These are phyloP conservation scores for Drosophila rellima DNA, from an alignment of 2,888 invertebrate genomes.

Conservation along the genomic window DNA sequence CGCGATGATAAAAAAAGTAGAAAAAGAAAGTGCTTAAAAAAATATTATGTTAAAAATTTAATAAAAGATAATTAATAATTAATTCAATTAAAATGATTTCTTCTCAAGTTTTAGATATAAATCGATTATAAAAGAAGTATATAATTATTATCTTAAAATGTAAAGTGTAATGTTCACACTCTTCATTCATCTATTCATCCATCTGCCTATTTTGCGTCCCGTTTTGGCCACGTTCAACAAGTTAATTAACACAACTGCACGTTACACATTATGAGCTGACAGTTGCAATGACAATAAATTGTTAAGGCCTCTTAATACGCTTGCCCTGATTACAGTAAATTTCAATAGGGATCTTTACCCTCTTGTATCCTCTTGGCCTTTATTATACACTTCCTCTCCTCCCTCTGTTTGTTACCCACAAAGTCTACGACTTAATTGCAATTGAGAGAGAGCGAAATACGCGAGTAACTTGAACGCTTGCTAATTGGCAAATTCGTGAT, in stretches of 20 bases:
- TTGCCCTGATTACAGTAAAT: constrained; percentile 56
- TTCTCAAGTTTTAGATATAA: no score
- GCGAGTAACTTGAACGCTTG: constrained; percentile 45
- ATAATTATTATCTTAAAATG: no score
- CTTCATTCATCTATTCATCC: not conserved
- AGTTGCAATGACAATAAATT: constrained; percentile 57
- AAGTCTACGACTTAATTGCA: constrained; percentile 49
- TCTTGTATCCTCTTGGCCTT: not conserved
- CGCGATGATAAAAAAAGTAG: no score
- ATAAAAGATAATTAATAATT: no score
- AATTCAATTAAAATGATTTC: no score
- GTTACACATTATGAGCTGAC: constrained; percentile 46
- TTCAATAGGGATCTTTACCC: constrained; percentile 4
- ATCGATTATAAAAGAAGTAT: no score
- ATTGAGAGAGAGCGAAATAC: not conserved
- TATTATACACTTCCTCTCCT: not conserved
- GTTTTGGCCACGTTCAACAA: constrained; percentile 5
- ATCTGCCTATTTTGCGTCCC: not conserved
- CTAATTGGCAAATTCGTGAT: constrained; percentile 69
- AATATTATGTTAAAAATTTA: no score
- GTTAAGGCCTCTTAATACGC: constrained; percentile 34
- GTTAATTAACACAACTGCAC: constrained; percentile 56
- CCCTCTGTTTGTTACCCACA: constrained; percentile 17
- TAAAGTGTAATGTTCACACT: no score
- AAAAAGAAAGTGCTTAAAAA: no score